Conservation (phyloP, 2,113 vertebrate genomes). For the Rhea pennata region DNA sequence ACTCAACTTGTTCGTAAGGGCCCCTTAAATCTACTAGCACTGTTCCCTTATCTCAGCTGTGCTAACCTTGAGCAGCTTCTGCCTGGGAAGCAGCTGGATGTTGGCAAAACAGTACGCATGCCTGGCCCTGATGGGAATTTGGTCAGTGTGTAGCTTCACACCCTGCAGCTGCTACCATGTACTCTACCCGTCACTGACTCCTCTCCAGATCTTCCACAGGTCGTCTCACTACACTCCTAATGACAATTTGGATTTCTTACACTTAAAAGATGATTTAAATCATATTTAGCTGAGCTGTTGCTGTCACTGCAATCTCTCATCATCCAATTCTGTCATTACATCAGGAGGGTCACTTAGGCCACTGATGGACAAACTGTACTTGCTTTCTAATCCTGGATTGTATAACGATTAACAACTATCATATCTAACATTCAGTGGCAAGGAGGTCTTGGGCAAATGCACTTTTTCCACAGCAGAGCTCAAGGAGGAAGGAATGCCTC, state of each 20-base stretch:
- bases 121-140: no score
- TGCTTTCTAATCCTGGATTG: not conserved
- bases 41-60: no score
- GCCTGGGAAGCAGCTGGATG: no score
- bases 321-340: not conserved
- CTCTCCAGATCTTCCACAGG: no score
- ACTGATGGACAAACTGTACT: not conserved
- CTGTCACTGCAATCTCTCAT: not conserved
- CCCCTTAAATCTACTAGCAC: no score
- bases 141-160: no score
- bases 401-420: not conserved
- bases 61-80: no score
- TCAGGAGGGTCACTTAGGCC: not conserved
- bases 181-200: no score
- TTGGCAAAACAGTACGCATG: no score
- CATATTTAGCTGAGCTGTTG: not conserved
- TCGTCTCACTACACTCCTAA: no score
- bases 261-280: not conserved
- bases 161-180: no score
- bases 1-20: no score
- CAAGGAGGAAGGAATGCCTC: not conserved
- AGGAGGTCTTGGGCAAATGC: not conserved
- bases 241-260: not conserved
- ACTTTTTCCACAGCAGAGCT: not conserved
- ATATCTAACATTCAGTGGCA: not conserved